These are phyloP conservation scores for Leptopilina myrica DNA, from an alignment of 2,888 invertebrate genomes.

Conservation along the genomic window DNA sequence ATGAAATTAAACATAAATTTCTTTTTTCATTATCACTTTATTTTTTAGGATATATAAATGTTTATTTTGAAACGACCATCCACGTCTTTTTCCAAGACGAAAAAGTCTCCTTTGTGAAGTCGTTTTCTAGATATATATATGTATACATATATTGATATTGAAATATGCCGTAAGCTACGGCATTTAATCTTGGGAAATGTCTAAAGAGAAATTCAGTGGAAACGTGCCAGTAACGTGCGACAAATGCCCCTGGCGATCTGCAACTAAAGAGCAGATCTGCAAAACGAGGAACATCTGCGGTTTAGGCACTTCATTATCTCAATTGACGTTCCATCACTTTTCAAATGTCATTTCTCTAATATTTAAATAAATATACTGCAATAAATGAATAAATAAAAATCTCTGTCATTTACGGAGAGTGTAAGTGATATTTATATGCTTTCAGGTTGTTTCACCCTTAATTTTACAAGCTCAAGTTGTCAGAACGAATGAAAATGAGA, in stretches of 20 bases:
- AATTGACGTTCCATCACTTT: slow-evolving; percentile 29
- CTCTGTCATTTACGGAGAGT: no score
- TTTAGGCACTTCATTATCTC: slow-evolving; percentile 35
- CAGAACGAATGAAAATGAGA: no score
- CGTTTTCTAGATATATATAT: background rate
- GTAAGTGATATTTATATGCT: no score
- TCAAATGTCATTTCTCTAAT: background rate
- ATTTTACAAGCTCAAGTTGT: no score
- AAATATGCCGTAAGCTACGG: slow-evolving; percentile 32
- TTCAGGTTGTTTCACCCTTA: no score
- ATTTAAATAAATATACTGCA: no score
- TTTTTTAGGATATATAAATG: background rate
- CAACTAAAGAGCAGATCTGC: slow-evolving; percentile 50
- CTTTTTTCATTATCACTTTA: background rate
- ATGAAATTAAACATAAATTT: background rate
- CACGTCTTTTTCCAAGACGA: background rate
- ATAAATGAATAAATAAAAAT: no score
- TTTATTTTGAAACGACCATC: slow-evolving; percentile 21
- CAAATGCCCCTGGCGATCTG: slow-evolving; percentile 53
- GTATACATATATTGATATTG: slow-evolving; percentile 13
- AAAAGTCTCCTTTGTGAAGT: slow-evolving; percentile 10
- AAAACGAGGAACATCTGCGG: slow-evolving; percentile 17
- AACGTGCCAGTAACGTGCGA: slow-evolving; percentile 51
- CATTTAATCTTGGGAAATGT: slow-evolving; percentile 27
- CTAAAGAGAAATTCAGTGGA: slow-evolving; percentile 46